Evolutionary conservation across 2,888 invertebrate genomes (phyloP).

Genomic region (Rhodophaea formosa): DNA sequence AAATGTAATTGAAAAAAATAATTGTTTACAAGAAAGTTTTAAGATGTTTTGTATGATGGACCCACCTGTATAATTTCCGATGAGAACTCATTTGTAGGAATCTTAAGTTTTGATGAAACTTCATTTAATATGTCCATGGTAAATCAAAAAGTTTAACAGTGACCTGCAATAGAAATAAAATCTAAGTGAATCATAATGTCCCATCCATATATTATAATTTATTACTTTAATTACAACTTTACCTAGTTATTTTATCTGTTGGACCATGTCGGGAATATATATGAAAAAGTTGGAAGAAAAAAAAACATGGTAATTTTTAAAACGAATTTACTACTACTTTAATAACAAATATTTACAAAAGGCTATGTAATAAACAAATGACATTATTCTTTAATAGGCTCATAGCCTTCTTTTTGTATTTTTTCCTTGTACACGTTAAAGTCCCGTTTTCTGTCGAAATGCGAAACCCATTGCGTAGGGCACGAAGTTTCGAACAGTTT

Average conservation of each 20-base stretch:
- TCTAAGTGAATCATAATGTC: neutral
- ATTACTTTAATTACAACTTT: neutral
- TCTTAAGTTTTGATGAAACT: conserved; percentile 34
- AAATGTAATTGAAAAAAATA: too few species aligned
- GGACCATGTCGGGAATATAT: neutral
- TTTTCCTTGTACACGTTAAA: conserved; percentile 93
- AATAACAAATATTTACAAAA: conserved; percentile 62
- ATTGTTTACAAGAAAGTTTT: too few species aligned
- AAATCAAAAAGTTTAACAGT: neutral
- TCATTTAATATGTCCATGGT: conserved; percentile 41
- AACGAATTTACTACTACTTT: conserved; percentile 74
- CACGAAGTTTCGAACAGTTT: conserved; percentile 89
- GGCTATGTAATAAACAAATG: conserved; percentile 39
- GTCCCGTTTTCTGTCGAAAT: conserved; percentile 94
- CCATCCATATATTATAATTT: neutral
- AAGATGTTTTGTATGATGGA: neutral
- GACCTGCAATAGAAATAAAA: neutral
- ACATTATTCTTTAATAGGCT: conserved; percentile 85
- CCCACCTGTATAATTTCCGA: conserved; percentile 53
- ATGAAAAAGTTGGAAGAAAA: conserved; percentile 13
- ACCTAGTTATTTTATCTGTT: neutral
- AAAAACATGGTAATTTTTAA: conserved; percentile 55
- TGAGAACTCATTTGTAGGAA: conserved; percentile 40
- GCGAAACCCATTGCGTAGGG: conserved; percentile 94
- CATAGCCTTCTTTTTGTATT: conserved; percentile 92